Percentiles rank a stretch among this genome's conserved stretches.
These are phyloP conservation scores for Sciurus niger DNA, from an alignment of 2,113 vertebrate genomes.

Conservation along the genomic window DNA sequence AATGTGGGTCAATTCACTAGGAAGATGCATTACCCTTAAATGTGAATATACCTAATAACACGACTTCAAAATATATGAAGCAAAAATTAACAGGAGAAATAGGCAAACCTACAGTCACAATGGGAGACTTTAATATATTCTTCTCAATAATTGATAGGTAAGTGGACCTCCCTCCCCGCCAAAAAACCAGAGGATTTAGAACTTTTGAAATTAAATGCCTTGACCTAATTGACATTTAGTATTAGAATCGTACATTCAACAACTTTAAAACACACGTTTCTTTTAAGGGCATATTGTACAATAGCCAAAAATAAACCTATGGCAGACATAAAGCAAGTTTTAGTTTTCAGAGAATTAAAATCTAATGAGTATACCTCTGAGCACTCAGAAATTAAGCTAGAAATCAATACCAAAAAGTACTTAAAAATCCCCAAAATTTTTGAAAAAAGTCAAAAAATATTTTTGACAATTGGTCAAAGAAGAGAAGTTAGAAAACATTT, in stretches of 20 bases:
- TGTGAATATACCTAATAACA: neutral
- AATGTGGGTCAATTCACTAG: neutral
- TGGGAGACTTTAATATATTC: neutral
- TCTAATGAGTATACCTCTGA: neutral
- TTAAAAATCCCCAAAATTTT: neutral
- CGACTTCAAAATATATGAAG: slow-evolving; percentile 13
- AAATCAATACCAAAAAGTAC: neutral
- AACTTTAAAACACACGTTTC: slow-evolving; percentile 6
- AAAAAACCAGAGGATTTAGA: neutral
- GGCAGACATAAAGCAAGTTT: neutral
- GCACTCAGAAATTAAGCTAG: neutral
- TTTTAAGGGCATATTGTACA: neutral
- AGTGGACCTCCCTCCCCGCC: neutral
- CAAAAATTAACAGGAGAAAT: slow-evolving; percentile 15
- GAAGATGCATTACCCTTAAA: neutral
- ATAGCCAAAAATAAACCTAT: neutral
- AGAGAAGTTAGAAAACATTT: neutral
- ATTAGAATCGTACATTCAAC: neutral
- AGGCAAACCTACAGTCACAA: neutral
- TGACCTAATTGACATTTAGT: neutral
- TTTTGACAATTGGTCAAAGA: neutral
- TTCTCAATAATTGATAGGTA: neutral
- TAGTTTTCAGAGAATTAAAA: neutral
- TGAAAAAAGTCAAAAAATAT: neutral
- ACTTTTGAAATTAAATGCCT: neutral